A percentile compares a stretch with the other conserved stretches of the same genome.
These are phyloP conservation scores for Macrotus californicus DNA, from an alignment of 2,113 vertebrate genomes.

Conservation along the genomic window DNA sequence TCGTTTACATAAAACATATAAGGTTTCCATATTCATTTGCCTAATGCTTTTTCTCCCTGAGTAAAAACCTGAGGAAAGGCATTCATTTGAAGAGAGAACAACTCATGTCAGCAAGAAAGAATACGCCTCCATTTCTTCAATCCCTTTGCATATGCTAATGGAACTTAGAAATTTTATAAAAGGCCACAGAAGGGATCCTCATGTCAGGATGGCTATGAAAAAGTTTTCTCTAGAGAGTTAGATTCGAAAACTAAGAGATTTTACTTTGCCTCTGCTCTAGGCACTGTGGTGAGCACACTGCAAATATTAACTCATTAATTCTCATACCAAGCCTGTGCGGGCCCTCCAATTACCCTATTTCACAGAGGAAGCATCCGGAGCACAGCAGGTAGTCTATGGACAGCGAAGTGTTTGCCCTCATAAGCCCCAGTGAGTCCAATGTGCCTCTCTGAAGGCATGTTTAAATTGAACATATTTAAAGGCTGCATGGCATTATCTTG, in stretches of 20 bases:
- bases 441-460: neutral
- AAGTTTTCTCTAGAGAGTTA: neutral
- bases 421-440: neutral
- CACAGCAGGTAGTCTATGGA: neutral
- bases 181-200: neutral
- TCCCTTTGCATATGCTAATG: neutral
- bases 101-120: slow-evolving; percentile 20
- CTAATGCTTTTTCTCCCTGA: slow-evolving; percentile 54
- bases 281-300: neutral
- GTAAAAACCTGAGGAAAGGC: slow-evolving; percentile 59
- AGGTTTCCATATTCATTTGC: slow-evolving; percentile 8
- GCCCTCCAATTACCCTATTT: neutral
- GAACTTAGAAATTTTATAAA: neutral
- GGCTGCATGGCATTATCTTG: neutral
- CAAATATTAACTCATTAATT: neutral
- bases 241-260: neutral
- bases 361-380: neutral
- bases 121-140: neutral
- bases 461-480: neutral
- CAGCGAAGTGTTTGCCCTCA: neutral
- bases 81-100: slow-evolving; percentile 64
- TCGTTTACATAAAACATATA: neutral
- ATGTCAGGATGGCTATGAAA: neutral
- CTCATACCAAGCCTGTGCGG: neutral
- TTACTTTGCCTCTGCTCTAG: neutral